Conservation (phyloP, 2,888 invertebrate genomes). For the Arge pagana region DNA sequence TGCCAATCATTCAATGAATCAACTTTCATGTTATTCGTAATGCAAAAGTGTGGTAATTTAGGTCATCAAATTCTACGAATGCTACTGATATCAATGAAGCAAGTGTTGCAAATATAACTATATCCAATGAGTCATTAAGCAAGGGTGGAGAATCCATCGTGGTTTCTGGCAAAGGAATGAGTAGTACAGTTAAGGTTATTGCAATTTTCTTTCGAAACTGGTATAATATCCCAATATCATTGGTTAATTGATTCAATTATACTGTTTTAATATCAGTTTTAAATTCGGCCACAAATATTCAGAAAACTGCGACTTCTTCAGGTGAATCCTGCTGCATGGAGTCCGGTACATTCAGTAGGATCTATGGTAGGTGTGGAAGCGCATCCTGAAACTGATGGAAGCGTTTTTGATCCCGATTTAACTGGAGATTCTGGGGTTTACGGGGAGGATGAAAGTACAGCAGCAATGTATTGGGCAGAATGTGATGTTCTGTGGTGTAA, state of each 20-base stretch:
- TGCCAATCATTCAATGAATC: background rate
- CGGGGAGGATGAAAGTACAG: slow-evolving; percentile 76
- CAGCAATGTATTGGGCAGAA: slow-evolving; percentile 77
- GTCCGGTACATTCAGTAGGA: slow-evolving; percentile 85
- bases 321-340: slow-evolving; percentile 81
- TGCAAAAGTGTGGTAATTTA: slow-evolving; percentile 22
- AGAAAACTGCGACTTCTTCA: slow-evolving; percentile 27
- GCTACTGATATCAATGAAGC: slow-evolving; percentile 46
- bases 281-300: background rate
- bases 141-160: slow-evolving; percentile 54
- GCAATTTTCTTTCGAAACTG: background rate
- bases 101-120: slow-evolving; percentile 53
- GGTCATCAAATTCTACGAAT: slow-evolving; percentile 44
- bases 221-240: background rate
- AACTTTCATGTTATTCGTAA: slow-evolving; percentile 3
- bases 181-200: slow-evolving; percentile 51
- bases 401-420: slow-evolving; percentile 76
- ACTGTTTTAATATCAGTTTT: background rate
- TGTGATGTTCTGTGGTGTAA: slow-evolving; percentile 82
- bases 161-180: slow-evolving; percentile 55
- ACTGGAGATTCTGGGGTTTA: slow-evolving; percentile 76
- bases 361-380: slow-evolving; percentile 82
- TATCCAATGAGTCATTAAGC: slow-evolving; percentile 53
- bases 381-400: slow-evolving; percentile 83
- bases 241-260: too few relatives aligned